Conservation (phyloP, 2,797 vertebrate genomes). For the Choloepus didactylus region DNA sequence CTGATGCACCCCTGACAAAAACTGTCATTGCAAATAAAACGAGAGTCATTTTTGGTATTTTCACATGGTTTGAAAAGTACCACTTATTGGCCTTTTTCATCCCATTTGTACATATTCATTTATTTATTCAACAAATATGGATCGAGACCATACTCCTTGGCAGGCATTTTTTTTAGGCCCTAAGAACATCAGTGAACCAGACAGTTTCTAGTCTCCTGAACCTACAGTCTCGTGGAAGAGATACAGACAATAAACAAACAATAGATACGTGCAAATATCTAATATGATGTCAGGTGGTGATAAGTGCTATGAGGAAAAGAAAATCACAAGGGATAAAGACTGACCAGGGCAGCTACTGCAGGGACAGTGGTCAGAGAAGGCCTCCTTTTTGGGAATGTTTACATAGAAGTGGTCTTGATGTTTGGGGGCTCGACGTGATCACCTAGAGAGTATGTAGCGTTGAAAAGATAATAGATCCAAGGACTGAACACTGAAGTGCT, state of each 20-base stretch:
- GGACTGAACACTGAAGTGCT: background rate
- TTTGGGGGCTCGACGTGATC: background rate
- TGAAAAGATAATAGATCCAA: background rate
- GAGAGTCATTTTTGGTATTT: background rate
- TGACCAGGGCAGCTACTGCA: background rate
- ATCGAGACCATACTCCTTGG: background rate
- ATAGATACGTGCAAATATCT: background rate
- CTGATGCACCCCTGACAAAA: background rate
- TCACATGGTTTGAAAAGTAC: background rate
- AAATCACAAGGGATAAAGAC: background rate
- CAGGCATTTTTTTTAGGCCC: background rate
- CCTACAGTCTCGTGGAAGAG: background rate
- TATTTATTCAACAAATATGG: background rate
- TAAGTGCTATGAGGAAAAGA: background rate
- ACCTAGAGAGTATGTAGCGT: rapidly evolving
- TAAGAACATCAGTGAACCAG: background rate
- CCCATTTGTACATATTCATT: no score
- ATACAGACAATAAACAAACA: background rate
- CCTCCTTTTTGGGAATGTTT: no score
- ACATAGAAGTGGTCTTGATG: background rate
- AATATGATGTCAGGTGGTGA: background rate
- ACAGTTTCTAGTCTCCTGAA: background rate
- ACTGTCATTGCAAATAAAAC: background rate
- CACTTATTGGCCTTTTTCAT: background rate
- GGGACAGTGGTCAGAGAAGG: background rate